Base-by-base conservation (phyloP, 2,113 vertebrate species). In the Lathamus discolor region DNA sequence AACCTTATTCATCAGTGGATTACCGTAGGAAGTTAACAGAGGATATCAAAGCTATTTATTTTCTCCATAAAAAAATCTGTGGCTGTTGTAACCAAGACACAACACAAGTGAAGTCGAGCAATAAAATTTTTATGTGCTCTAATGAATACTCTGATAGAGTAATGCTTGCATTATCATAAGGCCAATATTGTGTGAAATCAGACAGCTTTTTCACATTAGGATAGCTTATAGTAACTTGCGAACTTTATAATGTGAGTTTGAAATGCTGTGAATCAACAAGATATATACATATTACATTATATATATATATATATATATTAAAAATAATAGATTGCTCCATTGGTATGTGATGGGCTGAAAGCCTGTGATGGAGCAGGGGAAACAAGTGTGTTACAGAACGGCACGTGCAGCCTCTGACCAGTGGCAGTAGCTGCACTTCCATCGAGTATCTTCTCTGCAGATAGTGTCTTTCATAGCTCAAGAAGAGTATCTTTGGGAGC, bases 1-100 rank as follows among this genome's bases (percentile, higher is more conserved):
- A 89, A 88, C 70, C 69, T 83, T 93, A 62, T 9, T 93, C 80
- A 76, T 93, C 77, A 75, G 59, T 79, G 81, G 74, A 88, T 77
- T 55, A 83, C 74, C 29, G 54, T 68, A 87, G 67, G 41, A 91
- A 91, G 51, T 90, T 86, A 87, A 93, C 37, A 75, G 83, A 96
- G 74, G 63, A 41, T 51, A 27, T 90, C 74, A 83, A 74, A 87
- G 64, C 80, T 93, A 37, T 97, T 97, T 93, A 95, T 95, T 93
- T 95, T 92, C 54, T 94, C 78, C 87, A 35, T 81, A 39, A 31
- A 93, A 43, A 95, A 81, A 79, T 88, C 43, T 72, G 77, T 88
- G 95, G 96, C 93, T 96, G 93, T 95, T 97, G 70, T 97, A 96
- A 96, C 96, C 88, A 96, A 96, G 96, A 84, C 76, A 85, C 85